These are phyloP conservation scores for Chironex yamaguchii DNA, from an alignment of 30 jellyfish, hydroid and myxozoan genomes.

Conservation along the genomic window DNA sequence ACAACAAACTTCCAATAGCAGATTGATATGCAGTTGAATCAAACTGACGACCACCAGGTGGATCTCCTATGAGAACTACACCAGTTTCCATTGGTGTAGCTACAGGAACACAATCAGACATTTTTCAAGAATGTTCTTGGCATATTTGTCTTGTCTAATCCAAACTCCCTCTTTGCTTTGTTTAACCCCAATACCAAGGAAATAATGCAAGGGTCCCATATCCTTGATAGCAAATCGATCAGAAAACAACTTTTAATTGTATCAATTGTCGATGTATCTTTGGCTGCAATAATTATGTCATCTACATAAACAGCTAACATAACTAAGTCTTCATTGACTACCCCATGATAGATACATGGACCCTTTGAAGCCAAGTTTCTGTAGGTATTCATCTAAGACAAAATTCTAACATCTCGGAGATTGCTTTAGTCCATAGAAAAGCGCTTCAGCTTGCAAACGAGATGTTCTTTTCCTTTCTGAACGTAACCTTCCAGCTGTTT, in stretches of 20 bases:
- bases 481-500: constrained; percentile 31
- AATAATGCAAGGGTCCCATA: constrained; percentile 34
- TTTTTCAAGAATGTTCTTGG: not conserved
- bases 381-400: not conserved
- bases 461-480: not conserved
- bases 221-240: constrained; percentile 4
- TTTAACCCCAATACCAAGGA: constrained; percentile 14
- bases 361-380: not conserved
- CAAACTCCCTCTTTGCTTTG: not conserved
- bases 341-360: not conserved
- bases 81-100: constrained; percentile 4
- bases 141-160: constrained; percentile 5
- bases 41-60: constrained; percentile 1
- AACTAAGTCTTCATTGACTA: not conserved
- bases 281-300: not conserved
- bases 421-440: constrained; percentile 46
- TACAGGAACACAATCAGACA: not conserved
- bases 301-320: not conserved
- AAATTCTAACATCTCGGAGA: constrained; percentile 43
- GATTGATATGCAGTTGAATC: constrained; percentile 36
- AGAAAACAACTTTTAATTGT: not conserved
- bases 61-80: not conserved
- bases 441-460: constrained; percentile 21
- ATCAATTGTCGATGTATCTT: not conserved
- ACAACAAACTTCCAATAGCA: constrained; percentile 12